Evolutionary conservation across 2,888 invertebrate species (phyloP).

Genomic region (Deroplatys truncata): DNA sequence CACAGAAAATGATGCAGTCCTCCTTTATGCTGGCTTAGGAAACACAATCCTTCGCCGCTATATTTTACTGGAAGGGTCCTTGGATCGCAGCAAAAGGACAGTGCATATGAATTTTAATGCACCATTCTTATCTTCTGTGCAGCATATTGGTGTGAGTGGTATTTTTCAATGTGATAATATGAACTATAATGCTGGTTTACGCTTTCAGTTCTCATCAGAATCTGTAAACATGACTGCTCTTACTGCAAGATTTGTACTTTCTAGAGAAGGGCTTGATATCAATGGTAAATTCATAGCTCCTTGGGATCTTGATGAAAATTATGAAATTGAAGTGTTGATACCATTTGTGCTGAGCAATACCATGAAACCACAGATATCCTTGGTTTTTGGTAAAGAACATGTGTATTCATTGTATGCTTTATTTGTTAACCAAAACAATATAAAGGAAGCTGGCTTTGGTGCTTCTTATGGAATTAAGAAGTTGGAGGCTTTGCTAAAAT

Average conservation of each 20-base stretch:
- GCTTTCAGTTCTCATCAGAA: slow-evolving; percentile 1
- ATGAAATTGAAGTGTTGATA: slow-evolving; percentile 11
- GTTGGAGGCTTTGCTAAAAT: slow-evolving; percentile 19
- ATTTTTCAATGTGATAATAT: not conserved
- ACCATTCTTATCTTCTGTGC: slow-evolving; percentile 1
- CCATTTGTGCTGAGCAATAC: slow-evolving; percentile 20
- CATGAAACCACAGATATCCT: slow-evolving; percentile 18
- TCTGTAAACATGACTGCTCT: not conserved
- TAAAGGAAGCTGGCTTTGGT: slow-evolving; percentile 19
- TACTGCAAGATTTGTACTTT: not conserved
- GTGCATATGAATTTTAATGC: slow-evolving; percentile 16
- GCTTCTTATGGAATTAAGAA: slow-evolving; percentile 16
- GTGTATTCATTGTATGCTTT: slow-evolving; percentile 20
- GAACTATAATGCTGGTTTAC: not conserved
- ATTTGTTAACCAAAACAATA: slow-evolving; percentile 12
- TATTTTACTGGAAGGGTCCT: slow-evolving; percentile 19
- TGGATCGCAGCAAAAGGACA: slow-evolving; percentile 2
- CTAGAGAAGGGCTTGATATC: not conserved
- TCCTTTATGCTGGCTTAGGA: slow-evolving; percentile 13
- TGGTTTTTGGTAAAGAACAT: slow-evolving; percentile 22
- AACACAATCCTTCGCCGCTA: not conserved
- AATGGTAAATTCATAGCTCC: slow-evolving; percentile 3
- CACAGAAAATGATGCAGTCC: slow-evolving; percentile 5
- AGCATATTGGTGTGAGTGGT: slow-evolving; percentile 5
- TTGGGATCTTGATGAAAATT: not conserved